A percentile compares a stretch with the other conserved stretches of the same genome.
phyloP scores from a whole-genome alignment of 2,797 vertebrate species.

The Xiphophorus birchmanni region DNA sequence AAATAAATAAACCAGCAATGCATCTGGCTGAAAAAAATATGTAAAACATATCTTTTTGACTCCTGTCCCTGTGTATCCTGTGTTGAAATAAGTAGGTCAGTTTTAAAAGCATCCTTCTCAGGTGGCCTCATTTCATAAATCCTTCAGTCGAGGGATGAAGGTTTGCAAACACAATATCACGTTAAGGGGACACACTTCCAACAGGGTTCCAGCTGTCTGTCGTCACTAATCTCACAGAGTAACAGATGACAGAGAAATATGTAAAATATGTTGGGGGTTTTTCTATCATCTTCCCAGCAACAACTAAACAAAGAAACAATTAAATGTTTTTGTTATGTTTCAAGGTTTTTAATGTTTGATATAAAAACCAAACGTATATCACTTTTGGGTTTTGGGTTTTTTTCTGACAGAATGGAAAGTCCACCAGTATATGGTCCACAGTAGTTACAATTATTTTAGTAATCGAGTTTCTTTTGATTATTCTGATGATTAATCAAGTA shows the following conservation, averaged over 20 bases:
- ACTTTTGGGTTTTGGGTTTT: no score
- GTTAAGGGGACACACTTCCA: slow-evolving; percentile 23
- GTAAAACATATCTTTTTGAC: neutral
- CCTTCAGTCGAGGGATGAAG: slow-evolving; percentile 48
- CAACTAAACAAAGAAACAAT: slow-evolving; percentile 3
- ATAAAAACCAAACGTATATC: neutral
- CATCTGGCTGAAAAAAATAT: neutral
- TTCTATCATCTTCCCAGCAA: slow-evolving; percentile 22
- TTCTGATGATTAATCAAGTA: no score
- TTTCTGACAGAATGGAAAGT: neutral
- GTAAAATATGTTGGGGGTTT: neutral
- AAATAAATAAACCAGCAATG: neutral
- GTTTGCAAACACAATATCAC: slow-evolving; percentile 45
- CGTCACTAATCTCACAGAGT: slow-evolving; percentile 42
- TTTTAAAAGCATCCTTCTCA: slow-evolving; percentile 56
- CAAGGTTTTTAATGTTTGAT: neutral
- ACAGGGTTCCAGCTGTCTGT: slow-evolving; percentile 57
- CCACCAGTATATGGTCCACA: neutral
- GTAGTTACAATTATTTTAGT: neutral
- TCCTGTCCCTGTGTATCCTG: slow-evolving; percentile 35
- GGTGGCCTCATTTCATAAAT: slow-evolving; percentile 64
- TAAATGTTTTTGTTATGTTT: neutral
- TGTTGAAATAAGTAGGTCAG: slow-evolving; percentile 49
- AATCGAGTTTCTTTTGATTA: no score
- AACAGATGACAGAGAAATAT: slow-evolving; percentile 63